phyloP scores from a whole-genome alignment of 2,113 vertebrate species.

The Crocuta crocuta region DNA sequence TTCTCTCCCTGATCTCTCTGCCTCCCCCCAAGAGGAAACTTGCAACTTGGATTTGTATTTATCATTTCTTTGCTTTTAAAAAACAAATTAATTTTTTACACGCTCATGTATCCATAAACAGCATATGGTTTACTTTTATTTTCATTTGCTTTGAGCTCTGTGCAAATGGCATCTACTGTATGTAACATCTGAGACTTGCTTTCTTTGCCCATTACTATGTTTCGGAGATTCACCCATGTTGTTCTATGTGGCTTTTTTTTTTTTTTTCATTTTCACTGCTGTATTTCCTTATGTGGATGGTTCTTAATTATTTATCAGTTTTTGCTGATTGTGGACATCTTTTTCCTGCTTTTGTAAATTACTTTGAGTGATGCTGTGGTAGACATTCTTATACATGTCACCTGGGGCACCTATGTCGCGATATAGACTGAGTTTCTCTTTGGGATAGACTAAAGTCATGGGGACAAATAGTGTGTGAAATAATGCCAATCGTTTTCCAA shows the following conservation, averaged over 20 bases:
- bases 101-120: background rate
- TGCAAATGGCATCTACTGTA: background rate
- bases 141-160: background rate
- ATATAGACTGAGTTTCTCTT: background rate
- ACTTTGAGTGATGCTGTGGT: no score
- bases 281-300: background rate
- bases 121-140: background rate
- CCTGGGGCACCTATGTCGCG: background rate
- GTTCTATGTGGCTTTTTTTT: no score
- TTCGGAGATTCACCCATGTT: background rate
- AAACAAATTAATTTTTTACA: background rate
- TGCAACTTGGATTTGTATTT: background rate
- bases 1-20: background rate
- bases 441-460: background rate
- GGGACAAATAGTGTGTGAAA: background rate
- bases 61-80: background rate
- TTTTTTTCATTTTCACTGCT: background rate
- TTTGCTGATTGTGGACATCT: background rate
- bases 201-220: background rate
- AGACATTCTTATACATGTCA: background rate
- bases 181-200: rapidly evolving
- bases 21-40: background rate
- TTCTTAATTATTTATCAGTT: background rate
- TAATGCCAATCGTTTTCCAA: background rate
- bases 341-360: background rate